Evolutionary conservation across 1,140 invertebrate species (phyloP).

Genomic region (Anastatus disparis): DNA sequence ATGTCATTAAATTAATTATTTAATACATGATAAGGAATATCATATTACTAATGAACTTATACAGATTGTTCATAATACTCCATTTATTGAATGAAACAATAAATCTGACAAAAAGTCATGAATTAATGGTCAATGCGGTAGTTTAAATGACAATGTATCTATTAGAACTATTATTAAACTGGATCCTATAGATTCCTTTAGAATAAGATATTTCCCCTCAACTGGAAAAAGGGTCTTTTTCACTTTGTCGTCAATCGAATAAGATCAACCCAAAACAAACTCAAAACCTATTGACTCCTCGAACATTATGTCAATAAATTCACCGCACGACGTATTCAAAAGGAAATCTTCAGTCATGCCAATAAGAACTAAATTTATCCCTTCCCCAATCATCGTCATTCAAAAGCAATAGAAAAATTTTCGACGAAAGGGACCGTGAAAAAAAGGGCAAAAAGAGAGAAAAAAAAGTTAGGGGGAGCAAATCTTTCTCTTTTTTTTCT

Average conservation of each 20-base stretch:
- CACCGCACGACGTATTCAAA: background rate
- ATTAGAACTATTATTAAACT: too few species aligned
- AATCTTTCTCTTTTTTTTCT: too few species aligned
- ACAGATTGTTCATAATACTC: too few species aligned
- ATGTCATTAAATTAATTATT: too few species aligned
- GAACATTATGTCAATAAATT: conserved; percentile 24
- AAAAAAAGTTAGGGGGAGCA: background rate
- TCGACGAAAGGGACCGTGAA: conserved; percentile 20
- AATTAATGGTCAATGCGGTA: too few species aligned
- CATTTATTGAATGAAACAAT: too few species aligned
- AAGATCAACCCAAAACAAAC: background rate
- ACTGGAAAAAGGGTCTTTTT: background rate
- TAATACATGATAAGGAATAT: too few species aligned
- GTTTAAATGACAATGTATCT: too few species aligned
- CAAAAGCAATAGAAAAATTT: conserved; percentile 34
- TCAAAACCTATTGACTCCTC: conserved; percentile 12
- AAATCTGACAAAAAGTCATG: too few species aligned
- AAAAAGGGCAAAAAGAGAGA: conserved; percentile 8
- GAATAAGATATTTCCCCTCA: background rate
- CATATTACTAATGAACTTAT: too few species aligned
- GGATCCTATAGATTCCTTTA: background rate
- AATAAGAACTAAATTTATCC: too few species aligned
- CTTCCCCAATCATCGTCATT: conserved; percentile 36
- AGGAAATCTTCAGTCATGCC: background rate
- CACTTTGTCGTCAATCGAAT: background rate